Conservation (phyloP, 2,797 vertebrate genomes). For the Hyperoplus lanceolatus region DNA sequence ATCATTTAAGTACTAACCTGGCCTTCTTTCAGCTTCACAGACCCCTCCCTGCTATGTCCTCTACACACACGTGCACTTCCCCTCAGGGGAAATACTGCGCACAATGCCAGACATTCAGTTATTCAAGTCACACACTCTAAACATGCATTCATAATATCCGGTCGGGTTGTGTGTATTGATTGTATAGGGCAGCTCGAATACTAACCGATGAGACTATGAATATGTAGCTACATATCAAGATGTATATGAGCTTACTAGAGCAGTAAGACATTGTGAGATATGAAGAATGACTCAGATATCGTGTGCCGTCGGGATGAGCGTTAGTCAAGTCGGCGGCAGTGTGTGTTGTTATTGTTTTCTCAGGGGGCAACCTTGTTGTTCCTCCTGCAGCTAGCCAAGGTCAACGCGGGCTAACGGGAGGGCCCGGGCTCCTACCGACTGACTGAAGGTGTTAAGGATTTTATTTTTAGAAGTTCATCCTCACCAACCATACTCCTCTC, state of each 20-base stretch:
- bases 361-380: slow-evolving; percentile 47
- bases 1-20: slow-evolving; percentile 76
- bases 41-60: slow-evolving; percentile 26
- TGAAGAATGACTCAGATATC: slow-evolving; percentile 57
- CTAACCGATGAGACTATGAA: slow-evolving; percentile 27
- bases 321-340: slow-evolving; percentile 47
- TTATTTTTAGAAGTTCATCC: slow-evolving; percentile 73
- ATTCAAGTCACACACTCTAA: slow-evolving; percentile 15
- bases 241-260: slow-evolving; percentile 29
- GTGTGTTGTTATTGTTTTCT: slow-evolving; percentile 58
- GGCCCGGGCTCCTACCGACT: slow-evolving; percentile 49
- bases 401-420: slow-evolving; percentile 62
- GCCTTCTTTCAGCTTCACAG: slow-evolving; percentile 55
- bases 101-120: slow-evolving; percentile 6
- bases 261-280: slow-evolving; percentile 16
- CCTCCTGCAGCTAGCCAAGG: slow-evolving; percentile 70
- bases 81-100: slow-evolving; percentile 29
- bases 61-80: slow-evolving; percentile 11
- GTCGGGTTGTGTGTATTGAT: slow-evolving; percentile 6
- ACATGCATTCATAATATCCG: background rate
- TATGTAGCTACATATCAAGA: slow-evolving; percentile 22
- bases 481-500: slow-evolving; percentile 43
- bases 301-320: slow-evolving; percentile 40
- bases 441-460: slow-evolving; percentile 66
- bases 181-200: background rate